A percentile compares a stretch with the other conserved stretches of the same genome.
These are phyloP conservation scores for Delia radicum DNA, from an alignment of 1,140 invertebrate genomes.

Conservation along the genomic window DNA sequence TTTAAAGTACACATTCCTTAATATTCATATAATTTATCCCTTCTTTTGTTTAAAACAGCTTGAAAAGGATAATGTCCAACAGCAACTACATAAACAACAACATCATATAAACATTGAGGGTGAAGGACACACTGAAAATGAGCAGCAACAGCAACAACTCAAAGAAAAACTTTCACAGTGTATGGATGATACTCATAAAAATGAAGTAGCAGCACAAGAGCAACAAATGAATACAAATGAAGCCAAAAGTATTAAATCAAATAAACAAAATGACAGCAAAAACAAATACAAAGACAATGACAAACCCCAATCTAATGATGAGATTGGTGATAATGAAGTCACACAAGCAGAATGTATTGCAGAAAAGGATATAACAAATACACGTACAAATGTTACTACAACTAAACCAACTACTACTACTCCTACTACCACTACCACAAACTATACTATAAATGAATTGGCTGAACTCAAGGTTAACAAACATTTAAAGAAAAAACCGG, in stretches of 20 bases:
- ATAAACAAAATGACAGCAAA: conserved; percentile 5
- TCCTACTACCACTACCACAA: neutral
- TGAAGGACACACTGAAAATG: conserved; percentile 7
- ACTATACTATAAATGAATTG: neutral
- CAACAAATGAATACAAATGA: conserved; percentile 11
- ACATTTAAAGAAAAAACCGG: conserved; percentile 22
- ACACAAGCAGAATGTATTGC: neutral
- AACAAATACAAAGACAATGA: conserved; percentile 1
- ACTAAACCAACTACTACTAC: neutral
- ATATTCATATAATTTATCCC: no score
- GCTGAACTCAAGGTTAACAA: conserved; percentile 20
- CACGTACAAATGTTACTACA: neutral
- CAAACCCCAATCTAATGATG: no score
- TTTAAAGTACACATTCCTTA: no score
- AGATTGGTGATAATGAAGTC: neutral
- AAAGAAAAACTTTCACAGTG: no score
- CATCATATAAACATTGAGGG: neutral
- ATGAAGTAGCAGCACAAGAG: neutral
- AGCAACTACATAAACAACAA: neutral
- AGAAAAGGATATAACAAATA: neutral
- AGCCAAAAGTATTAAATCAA: conserved; percentile 12
- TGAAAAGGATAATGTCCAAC: neutral
- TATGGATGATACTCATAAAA: conserved; percentile 10
- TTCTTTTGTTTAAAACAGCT: neutral
- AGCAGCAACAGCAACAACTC: neutral